phyloP scores from a whole-genome alignment of 1,140 invertebrate species.

The Cotesia glomerata region DNA sequence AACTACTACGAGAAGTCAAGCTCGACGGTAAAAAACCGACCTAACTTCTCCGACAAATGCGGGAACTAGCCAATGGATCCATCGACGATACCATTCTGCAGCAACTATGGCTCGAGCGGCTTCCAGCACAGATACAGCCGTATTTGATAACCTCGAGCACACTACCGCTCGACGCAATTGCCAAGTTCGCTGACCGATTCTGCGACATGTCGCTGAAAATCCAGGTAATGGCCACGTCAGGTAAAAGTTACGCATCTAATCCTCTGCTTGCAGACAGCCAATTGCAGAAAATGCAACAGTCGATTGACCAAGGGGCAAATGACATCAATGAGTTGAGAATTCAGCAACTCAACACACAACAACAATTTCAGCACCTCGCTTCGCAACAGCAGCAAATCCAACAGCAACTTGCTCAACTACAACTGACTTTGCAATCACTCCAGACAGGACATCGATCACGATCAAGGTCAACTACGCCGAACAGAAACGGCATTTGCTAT shows the following conservation, averaged over 20 bases:
- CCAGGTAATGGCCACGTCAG: too few species aligned
- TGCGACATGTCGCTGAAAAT: too few species aligned
- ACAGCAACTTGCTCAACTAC: not conserved
- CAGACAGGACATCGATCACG: not conserved
- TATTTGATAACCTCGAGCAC: not conserved
- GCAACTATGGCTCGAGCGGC: slow-evolving; percentile 30
- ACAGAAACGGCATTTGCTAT: not conserved
- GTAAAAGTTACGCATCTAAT: not conserved
- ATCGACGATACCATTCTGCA: slow-evolving; percentile 27
- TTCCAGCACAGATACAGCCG: slow-evolving; percentile 26
- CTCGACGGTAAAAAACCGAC: slow-evolving; percentile 38
- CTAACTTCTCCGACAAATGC: slow-evolving; percentile 41
- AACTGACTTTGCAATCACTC: not conserved
- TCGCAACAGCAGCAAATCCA: not conserved
- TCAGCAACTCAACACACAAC: slow-evolving; percentile 1
- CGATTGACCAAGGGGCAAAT: not conserved
- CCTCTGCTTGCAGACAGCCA: not conserved
- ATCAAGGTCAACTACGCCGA: not conserved
- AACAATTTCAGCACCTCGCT: not conserved
- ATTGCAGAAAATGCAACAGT: not conserved
- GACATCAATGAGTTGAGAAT: not conserved
- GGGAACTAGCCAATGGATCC: slow-evolving; percentile 22
- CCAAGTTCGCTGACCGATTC: slow-evolving; percentile 19
- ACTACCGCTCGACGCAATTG: not conserved
- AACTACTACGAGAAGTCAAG: slow-evolving; percentile 37